Evolutionary conservation across 37 sponge, comb jelly and placozoan genomes (phyloP).

Genomic region (Crambe crambe): DNA sequence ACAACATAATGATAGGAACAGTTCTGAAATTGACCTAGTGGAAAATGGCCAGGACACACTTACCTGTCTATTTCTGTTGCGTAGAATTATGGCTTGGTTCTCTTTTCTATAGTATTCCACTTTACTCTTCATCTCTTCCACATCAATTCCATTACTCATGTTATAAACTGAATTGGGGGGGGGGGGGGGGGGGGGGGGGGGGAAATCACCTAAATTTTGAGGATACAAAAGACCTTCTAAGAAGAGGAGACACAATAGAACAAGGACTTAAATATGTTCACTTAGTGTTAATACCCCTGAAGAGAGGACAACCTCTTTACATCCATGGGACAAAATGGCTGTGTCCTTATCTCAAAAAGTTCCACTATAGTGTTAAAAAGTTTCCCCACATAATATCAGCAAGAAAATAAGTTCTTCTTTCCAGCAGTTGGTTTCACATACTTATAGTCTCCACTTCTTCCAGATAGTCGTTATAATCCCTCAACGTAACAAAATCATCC

Average conservation of each 20-base stretch:
- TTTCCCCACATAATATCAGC: no score
- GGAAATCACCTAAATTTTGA: neutral
- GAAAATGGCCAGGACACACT: no score
- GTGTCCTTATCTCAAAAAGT: neutral
- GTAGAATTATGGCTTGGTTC: conserved; percentile 81
- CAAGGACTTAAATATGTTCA: no score
- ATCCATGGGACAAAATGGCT: neutral
- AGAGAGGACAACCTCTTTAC: no score
- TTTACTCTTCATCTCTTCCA: conserved; percentile 63
- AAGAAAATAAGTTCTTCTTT: no score
- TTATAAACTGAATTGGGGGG: conserved; percentile 75
- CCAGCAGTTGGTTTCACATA: neutral
- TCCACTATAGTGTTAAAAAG: no score
- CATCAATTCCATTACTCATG: conserved; percentile 80
- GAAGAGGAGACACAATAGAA: neutral
- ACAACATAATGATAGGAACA: neutral
- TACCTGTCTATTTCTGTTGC: conserved; percentile 81
- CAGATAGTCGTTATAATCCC: conserved; percentile 94
- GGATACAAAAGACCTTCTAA: neutral
- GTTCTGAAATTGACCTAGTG: no score
- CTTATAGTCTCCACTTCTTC: conserved; percentile 94
- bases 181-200: no score
- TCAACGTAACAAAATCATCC: conserved; percentile 74
- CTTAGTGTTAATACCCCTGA: no score
- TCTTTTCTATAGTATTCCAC: conserved; percentile 83